Conservation (phyloP, 2,888 invertebrate genomes). For the Malthinus seriepunctatus region DNA sequence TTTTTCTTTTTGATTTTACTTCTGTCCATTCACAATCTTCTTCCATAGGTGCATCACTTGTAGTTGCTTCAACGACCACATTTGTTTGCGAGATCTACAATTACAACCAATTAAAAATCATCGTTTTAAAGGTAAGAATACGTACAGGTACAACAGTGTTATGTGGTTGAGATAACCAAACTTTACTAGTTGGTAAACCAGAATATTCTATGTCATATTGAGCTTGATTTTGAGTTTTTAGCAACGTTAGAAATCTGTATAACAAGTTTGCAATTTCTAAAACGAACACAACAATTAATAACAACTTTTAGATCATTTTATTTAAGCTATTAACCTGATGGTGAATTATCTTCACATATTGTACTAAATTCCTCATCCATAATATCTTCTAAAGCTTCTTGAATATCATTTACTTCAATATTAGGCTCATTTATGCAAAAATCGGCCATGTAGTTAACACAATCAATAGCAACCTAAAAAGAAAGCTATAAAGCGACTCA, state of each 20-base stretch:
- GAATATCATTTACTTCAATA: conserved; percentile 62
- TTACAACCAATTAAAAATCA: neutral
- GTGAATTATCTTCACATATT: conserved; percentile 71
- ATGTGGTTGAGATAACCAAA: conserved; percentile 60
- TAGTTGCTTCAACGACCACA: neutral
- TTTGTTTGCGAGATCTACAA: too few species aligned
- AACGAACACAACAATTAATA: neutral
- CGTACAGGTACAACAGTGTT: too few species aligned
- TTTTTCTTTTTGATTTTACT: conserved; percentile 60
- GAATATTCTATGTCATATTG: conserved; percentile 62
- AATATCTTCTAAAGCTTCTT: conserved; percentile 68
- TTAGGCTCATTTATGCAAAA: conserved; percentile 63
- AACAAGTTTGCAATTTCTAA: conserved; percentile 65
- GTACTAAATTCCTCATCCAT: conserved; percentile 77
- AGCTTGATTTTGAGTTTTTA: conserved; percentile 60
- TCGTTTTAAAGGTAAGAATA: neutral
- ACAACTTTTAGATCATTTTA: neutral
- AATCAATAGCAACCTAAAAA: conserved; percentile 64
- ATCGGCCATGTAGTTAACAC: conserved; percentile 66
- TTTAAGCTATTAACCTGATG: conserved; percentile 57
- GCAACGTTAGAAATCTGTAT: conserved; percentile 60
- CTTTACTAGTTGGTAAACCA: conserved; percentile 63
- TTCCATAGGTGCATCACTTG: conserved; percentile 38
- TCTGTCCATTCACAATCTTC: conserved; percentile 71
- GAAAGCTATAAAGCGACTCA: neutral